These are phyloP conservation scores for Peromyscus attwateri DNA, from an alignment of 2,797 vertebrate genomes.

Conservation along the genomic window DNA sequence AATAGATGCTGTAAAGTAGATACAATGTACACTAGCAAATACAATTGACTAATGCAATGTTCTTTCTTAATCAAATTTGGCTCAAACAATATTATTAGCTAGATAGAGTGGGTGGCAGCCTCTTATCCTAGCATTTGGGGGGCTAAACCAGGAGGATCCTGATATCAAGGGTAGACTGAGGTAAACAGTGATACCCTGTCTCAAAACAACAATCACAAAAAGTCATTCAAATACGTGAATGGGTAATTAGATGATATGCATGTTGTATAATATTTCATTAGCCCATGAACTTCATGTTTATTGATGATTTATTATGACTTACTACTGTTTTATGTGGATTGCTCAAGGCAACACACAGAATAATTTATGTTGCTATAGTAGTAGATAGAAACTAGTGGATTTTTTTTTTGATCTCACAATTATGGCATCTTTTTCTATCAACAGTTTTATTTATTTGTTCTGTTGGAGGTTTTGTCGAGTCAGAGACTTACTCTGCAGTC, in stretches of 20 bases:
- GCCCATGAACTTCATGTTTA: conserved; percentile 20
- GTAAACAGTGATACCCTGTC: background rate
- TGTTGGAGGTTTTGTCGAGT: background rate
- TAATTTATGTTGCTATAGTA: background rate
- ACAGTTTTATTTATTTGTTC: background rate
- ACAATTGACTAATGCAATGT: conserved; percentile 49
- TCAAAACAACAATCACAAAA: background rate
- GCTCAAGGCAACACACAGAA: background rate
- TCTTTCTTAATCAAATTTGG: conserved; percentile 17
- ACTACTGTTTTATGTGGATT: background rate
- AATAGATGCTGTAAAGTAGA: background rate
- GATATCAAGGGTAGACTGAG: background rate
- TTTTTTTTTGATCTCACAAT: conserved; percentile 11
- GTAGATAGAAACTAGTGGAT: background rate
- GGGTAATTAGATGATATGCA: background rate
- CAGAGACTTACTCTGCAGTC: background rate
- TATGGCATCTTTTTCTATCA: background rate
- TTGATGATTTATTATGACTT: background rate
- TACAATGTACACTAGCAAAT: conserved; percentile 2
- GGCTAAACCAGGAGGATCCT: background rate
- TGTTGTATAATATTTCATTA: conserved; percentile 28
- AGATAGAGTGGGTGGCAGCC: background rate
- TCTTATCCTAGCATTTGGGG: background rate
- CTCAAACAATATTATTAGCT: background rate
- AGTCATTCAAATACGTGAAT: background rate